Base-by-base conservation (phyloP, 2,113 vertebrate species). In the Motacilla tschutschensis region DNA sequence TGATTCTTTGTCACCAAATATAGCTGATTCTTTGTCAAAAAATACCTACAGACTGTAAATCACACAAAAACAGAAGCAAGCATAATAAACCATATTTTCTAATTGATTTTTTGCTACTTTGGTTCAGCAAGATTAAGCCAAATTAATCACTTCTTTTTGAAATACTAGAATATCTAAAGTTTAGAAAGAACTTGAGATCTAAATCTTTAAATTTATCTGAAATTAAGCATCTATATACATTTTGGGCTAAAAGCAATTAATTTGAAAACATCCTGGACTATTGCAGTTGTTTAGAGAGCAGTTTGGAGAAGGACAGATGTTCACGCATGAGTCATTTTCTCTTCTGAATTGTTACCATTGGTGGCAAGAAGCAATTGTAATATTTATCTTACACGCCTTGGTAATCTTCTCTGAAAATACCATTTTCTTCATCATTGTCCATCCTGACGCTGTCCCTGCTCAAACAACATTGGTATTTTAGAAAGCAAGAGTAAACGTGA, bases 41-140 rank as follows among this genome's bases (percentile, higher is more conserved):
- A 67, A 77, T 87, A 88, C 46, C 41, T 64, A 55, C 16, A 66
- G 65, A 65, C 13, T 74, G 21, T 70, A 85, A 88, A 58, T 87
- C 47, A 87, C 20, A 43, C 22, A 35, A 36, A 36, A 79, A 36
- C 20, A 74, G 83, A 85, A 89, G 47, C 38, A 78, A 67, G 19
- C 28, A 86, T 64, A 85, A 43, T 57, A 91, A 88, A 77, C 57
- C 18, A 40, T 79, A 54, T 91, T 85, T 83, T 83, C 54, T 69
- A 93, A 93, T 86, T 90, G 87, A 80, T 85, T 82, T 85, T 40
- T 74, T 71, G 29, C 69, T 85, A 70, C 36, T 88, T 91, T 79
- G 7, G 5, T 89, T 94, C 50, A 90, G 66, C 35, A 86, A 93
- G 76, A 78, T 83, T 83, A 92, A 80, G 80, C 13, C 18, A 69